A percentile compares a stretch with the other conserved stretches of the same genome.
Evolutionary conservation across 2,888 invertebrate species (phyloP).

Genomic region (Clistopyga incitator): DNA sequence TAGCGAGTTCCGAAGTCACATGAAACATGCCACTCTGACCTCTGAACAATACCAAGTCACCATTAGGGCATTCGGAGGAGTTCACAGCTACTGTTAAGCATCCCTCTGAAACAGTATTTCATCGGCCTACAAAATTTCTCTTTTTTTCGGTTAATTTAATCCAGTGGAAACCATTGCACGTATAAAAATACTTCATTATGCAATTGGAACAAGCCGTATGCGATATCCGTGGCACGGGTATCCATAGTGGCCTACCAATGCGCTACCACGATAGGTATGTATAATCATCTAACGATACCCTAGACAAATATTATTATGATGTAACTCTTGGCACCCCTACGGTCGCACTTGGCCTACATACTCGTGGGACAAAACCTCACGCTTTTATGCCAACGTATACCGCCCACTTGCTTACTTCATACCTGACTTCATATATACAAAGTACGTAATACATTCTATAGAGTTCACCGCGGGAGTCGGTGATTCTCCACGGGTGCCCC

Average conservation of each 20-base stretch:
- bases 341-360: slow-evolving; percentile 68
- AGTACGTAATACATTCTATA: slow-evolving; percentile 28
- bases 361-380: slow-evolving; percentile 25
- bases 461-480: slow-evolving; percentile 59
- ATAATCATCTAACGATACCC: slow-evolving; percentile 54
- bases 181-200: slow-evolving; percentile 23
- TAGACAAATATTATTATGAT: slow-evolving; percentile 56
- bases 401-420: background rate
- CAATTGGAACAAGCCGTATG: slow-evolving; percentile 14
- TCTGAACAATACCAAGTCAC: background rate
- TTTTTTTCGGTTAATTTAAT: slow-evolving; percentile 32
- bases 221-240: background rate
- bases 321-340: slow-evolving; percentile 59
- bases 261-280: slow-evolving; percentile 19
- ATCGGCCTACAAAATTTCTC: slow-evolving; percentile 20
- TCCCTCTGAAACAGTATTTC: background rate
- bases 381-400: slow-evolving; percentile 1
- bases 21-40: slow-evolving; percentile 11
- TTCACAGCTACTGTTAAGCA: background rate
- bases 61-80: background rate
- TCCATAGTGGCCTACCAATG: background rate
- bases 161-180: slow-evolving; percentile 1
- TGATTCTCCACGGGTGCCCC: slow-evolving; percentile 60
- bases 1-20: background rate
- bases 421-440: background rate